Conservation (phyloP, 2,888 invertebrate genomes). For the Acronicta psi region DNA sequence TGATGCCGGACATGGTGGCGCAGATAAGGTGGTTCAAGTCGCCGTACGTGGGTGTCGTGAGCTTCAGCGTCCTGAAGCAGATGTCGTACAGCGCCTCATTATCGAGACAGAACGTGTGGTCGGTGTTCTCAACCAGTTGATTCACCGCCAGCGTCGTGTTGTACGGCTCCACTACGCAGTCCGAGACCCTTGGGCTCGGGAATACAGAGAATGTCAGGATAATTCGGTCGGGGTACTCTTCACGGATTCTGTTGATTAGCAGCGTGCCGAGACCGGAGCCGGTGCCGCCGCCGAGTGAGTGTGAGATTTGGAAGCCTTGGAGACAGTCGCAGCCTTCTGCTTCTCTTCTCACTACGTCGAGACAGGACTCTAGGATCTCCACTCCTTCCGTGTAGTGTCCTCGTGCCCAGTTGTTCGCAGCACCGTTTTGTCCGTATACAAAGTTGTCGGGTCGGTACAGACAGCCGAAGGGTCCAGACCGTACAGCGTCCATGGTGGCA, state of each 20-base stretch:
- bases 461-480: constrained; percentile 95
- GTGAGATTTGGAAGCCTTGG: constrained; percentile 95
- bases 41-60: constrained; percentile 93
- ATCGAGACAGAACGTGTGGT: constrained; percentile 92
- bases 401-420: constrained; percentile 86
- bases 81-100: constrained; percentile 93
- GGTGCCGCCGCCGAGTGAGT: constrained; percentile 90
- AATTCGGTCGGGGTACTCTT: constrained; percentile 96
- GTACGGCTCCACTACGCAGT: constrained; percentile 91
- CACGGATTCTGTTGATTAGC: constrained; percentile 95
- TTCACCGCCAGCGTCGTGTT: constrained; percentile 95
- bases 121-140: constrained; percentile 93
- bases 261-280: constrained; percentile 89
- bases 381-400: constrained; percentile 98
- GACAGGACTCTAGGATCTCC: constrained; percentile 94
- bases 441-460: constrained; percentile 97
- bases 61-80: constrained; percentile 93
- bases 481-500: constrained; percentile 94
- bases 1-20: constrained; percentile 95
- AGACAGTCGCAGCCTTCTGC: constrained; percentile 97
- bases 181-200: constrained; percentile 95
- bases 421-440: constrained; percentile 91
- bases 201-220: constrained; percentile 95
- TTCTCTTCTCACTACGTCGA: constrained; percentile 94
- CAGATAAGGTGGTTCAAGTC: constrained; percentile 95